Percentiles rank a stretch among this genome's conserved stretches.
Evolutionary conservation across 2,797 vertebrate species (phyloP).

Genomic region (Crax fasciolata): DNA sequence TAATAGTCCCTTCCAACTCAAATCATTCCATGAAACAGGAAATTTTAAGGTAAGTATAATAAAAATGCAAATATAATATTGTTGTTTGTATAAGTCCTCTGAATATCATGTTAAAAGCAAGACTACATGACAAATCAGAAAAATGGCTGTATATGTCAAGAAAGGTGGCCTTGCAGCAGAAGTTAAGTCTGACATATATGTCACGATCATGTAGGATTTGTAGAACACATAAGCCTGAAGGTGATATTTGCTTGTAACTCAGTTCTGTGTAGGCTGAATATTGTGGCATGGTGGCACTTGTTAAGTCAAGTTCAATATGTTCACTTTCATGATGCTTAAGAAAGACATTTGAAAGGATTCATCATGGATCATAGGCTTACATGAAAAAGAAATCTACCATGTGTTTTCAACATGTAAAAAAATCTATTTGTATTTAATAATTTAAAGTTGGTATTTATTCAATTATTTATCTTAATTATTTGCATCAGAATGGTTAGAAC

Average conservation of each 20-base stretch:
- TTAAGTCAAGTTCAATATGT: constrained; percentile 62
- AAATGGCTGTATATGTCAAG: constrained; percentile 6
- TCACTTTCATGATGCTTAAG: constrained; percentile 23
- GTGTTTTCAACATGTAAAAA: background rate
- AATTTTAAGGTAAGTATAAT: background rate
- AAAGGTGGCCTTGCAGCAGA: background rate
- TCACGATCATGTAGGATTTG: background rate
- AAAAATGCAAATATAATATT: background rate
- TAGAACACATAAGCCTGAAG: constrained; percentile 26
- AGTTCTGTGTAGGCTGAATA: constrained; percentile 21
- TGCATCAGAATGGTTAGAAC: background rate
- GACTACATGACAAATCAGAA: background rate
- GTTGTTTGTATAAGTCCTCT: background rate
- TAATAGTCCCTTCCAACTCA: too few species aligned
- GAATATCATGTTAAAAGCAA: background rate
- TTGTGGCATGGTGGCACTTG: constrained; percentile 53
- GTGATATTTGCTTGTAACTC: constrained; percentile 54
- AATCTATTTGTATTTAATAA: background rate
- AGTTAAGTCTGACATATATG: constrained; percentile 40
- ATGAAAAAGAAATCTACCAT: background rate
- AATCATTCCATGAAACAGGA: background rate
- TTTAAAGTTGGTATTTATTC: background rate
- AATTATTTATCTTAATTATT: background rate
- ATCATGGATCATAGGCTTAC: background rate
- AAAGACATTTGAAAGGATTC: background rate